Evolutionary conservation across 2,888 invertebrate genomes (phyloP).

Genomic region (Caenorhabditis sp.): DNA sequence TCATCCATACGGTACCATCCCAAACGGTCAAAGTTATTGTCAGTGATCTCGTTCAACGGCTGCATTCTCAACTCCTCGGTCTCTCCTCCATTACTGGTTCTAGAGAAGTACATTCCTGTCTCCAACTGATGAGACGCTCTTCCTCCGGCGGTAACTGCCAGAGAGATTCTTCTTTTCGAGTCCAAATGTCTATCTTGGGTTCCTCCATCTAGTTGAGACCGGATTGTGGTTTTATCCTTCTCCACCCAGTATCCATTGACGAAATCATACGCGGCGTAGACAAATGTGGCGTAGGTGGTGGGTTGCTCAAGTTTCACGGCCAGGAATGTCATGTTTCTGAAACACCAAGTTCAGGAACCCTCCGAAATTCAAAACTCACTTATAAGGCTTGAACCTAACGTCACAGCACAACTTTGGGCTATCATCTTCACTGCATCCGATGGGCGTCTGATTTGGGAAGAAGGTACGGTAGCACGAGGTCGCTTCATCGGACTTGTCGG

Average conservation of each 20-base stretch:
- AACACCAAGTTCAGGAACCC: not conserved
- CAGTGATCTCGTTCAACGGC: constrained; percentile 80
- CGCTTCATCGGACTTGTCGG: constrained; percentile 56
- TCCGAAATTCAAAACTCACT: constrained; percentile 29
- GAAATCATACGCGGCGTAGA: constrained; percentile 79
- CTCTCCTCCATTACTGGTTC: constrained; percentile 75
- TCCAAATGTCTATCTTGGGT: constrained; percentile 79
- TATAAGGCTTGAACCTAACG: constrained; percentile 72
- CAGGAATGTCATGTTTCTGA: constrained; percentile 77
- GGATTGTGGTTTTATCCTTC: constrained; percentile 77
- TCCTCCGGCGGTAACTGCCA: constrained; percentile 78
- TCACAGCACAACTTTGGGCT: constrained; percentile 81
- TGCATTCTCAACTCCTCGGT: constrained; percentile 77
- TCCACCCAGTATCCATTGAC: constrained; percentile 78
- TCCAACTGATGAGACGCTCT: constrained; percentile 79
- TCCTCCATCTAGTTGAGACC: constrained; percentile 78
- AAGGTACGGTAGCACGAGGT: constrained; percentile 81
- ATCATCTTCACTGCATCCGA: constrained; percentile 75
- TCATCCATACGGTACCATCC: constrained; percentile 82
- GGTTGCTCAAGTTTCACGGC: constrained; percentile 80
- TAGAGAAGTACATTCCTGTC: constrained; percentile 81
- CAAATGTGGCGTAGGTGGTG: constrained; percentile 79
- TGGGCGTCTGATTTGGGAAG: constrained; percentile 81
- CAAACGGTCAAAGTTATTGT: constrained; percentile 81
- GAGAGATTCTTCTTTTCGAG: constrained; percentile 69